Evolutionary conservation across 1,140 invertebrate species (phyloP).

Genomic region (Drosophila bocqueti): DNA sequence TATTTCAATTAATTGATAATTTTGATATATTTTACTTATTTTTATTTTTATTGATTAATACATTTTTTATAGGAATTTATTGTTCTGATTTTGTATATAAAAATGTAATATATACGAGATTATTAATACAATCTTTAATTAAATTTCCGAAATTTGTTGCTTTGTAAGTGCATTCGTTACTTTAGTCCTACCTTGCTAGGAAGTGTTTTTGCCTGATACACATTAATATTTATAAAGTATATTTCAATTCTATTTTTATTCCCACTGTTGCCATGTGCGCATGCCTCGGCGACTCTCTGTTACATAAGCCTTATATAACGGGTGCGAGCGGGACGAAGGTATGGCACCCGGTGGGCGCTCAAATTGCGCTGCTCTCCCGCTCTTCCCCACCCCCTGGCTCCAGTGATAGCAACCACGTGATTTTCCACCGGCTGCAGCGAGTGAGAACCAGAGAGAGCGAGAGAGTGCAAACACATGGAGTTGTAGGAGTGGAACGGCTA

Average conservation of each 20-base stretch:
- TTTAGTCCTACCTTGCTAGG: not conserved
- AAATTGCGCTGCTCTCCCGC: conserved; percentile 28
- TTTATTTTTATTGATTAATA: not conserved
- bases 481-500: conserved; percentile 13
- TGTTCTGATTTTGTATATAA: too few relatives aligned
- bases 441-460: conserved; percentile 8
- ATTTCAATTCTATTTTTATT: conserved; percentile 60
- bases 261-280: conserved; percentile 70
- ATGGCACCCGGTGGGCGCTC: conserved; percentile 25
- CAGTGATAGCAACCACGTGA: conserved; percentile 46
- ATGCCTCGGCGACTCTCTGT: conserved; percentile 62
- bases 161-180: not conserved
- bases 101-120: too few relatives aligned
- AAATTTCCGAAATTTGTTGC: not conserved
- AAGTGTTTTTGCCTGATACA: not conserved
- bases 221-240: conserved; percentile 12
- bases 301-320: conserved; percentile 81
- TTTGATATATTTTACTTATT: not conserved
- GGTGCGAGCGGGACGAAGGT: conserved; percentile 48
- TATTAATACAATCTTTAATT: not conserved
- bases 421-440: conserved; percentile 35
- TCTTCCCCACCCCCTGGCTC: conserved; percentile 11
- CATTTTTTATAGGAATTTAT: too few relatives aligned
- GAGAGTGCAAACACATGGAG: conserved; percentile 6
- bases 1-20: too few relatives aligned